A percentile compares a stretch with the other conserved stretches of the same genome.
Conservation (phyloP, 2,797 vertebrate genomes). For the Saguinus oedipus region DNA sequence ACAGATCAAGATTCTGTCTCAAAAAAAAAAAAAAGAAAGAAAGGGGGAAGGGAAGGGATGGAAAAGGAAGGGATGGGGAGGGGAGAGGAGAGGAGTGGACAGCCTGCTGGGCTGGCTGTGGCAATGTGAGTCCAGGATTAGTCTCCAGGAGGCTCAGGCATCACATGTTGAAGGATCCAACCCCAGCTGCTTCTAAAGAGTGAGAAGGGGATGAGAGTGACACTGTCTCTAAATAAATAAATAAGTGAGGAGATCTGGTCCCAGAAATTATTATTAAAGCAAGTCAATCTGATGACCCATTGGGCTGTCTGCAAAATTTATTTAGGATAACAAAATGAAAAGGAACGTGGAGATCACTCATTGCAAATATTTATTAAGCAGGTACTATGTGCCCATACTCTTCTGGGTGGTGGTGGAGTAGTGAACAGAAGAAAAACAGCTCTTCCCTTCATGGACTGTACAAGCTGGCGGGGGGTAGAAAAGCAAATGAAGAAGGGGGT, state of each 20-base stretch:
- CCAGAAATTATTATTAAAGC: neutral
- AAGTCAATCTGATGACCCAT: neutral
- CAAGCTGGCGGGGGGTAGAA: neutral
- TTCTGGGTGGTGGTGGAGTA: neutral
- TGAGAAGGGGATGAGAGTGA: neutral
- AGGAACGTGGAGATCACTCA: neutral
- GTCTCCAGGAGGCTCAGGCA: neutral
- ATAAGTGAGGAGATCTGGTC: neutral
- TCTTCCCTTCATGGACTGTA: neutral
- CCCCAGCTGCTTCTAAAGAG: neutral
- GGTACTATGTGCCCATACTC: neutral
- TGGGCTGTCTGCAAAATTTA: neutral
- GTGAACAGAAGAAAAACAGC: neutral
- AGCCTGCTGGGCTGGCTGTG: neutral
- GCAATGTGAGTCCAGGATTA: neutral
- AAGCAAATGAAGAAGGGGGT: neutral
- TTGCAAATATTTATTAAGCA: neutral
- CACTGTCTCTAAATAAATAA: neutral
- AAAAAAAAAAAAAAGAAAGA: no score
- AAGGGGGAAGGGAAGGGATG: neutral
- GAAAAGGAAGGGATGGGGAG: neutral
- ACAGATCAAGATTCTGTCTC: no score
- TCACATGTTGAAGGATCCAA: neutral
- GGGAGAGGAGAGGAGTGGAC: neutral
- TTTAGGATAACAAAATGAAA: neutral